phyloP scores from a whole-genome alignment of 2,888 invertebrate genomes.

The Celastrina argiolus region DNA sequence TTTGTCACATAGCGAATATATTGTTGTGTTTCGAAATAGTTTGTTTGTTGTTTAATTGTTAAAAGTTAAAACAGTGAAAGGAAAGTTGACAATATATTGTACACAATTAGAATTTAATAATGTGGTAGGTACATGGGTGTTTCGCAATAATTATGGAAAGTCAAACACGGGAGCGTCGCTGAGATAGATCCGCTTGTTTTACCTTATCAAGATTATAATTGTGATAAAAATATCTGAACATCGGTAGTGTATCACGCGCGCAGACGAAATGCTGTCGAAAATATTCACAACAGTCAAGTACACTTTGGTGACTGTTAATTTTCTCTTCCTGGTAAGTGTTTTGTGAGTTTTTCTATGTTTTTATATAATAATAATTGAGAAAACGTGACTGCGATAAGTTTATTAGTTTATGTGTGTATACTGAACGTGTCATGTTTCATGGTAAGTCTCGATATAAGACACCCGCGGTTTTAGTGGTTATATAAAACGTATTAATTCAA shows the following conservation, averaged over 20 bases:
- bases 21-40: not conserved
- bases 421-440: not conserved
- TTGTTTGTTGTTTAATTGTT: not conserved
- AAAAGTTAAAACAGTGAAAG: not conserved
- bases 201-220: conserved; percentile 68
- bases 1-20: no score
- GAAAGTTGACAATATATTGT: not conserved
- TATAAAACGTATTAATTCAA: conserved; percentile 2
- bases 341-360: not conserved
- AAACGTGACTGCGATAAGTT: not conserved
- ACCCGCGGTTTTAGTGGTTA: conserved; percentile 6
- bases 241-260: conserved; percentile 46
- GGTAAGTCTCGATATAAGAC: not conserved
- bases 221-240: conserved; percentile 66
- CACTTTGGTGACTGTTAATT: conserved; percentile 58
- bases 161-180: conserved; percentile 36
- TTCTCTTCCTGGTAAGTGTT: conserved; percentile 66
- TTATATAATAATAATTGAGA: not conserved
- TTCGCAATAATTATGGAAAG: conserved; percentile 34
- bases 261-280: conserved; percentile 61
- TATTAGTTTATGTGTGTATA: not conserved
- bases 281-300: conserved; percentile 70
- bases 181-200: conserved; percentile 67
- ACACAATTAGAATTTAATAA: conserved; percentile 24
- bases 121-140: conserved; percentile 21